Evolutionary conservation across 2,888 invertebrate species (phyloP), one percentile per base, ranked within the genome.

Genomic region (Cordilura impudica): DNA sequence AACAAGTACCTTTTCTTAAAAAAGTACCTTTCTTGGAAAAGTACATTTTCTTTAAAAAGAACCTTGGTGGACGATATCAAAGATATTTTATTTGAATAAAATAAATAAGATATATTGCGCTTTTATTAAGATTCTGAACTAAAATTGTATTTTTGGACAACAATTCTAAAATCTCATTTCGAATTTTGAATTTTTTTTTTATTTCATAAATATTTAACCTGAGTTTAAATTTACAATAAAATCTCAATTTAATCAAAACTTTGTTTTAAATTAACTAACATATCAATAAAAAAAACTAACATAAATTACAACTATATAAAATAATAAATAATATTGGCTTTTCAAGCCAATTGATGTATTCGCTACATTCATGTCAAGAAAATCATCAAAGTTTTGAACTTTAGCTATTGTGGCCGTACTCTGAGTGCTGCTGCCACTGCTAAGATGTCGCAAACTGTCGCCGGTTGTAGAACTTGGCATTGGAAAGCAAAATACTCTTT

Each of bases 401-500:
- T 63, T 75, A 1, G 67, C 63, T n/a, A 14, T 67, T 35, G 45
- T 31, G 2, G 49, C 47, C 2, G 75, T 23, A 61, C 43, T 66
- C 5, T 19, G 10, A 31, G 65, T 60, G 5, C 53, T 65, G 16
- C 26, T 63, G 7, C 29, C 18, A 31, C 4, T 29, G n/a, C 26
- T 21, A 12, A 2, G 2, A 39, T 39, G n/a, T 39, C n/a, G 12
- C 4, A 23, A 8, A 58, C 7, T 21, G 16, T 45, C 66, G 45
- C 51, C 29, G 2, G 19, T 19, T 16, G 23, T 51, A 1, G 58
- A 53, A 5, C 61, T 56, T 23, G 87, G 87, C 75, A 86, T 79
- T 0, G 87, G 87, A 26, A 87, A 87, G 71, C 87, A 87, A 63
- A 86, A 87, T 69, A 87, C 81, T 5, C 87, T 84, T 71, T 87